phyloP scores from a whole-genome alignment of 2,888 invertebrate species.

The Rotaria macrura region DNA sequence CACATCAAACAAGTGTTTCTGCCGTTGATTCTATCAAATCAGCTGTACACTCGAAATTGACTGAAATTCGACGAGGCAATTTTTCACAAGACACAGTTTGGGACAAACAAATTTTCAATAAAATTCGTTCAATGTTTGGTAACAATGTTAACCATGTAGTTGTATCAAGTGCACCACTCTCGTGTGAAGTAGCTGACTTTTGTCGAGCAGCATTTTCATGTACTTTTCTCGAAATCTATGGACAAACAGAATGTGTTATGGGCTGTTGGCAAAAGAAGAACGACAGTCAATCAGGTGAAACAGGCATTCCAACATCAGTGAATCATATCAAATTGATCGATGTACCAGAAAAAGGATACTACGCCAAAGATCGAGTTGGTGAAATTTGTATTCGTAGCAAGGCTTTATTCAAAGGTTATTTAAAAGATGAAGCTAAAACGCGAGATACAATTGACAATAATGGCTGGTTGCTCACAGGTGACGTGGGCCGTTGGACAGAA shows the following conservation, averaged over 20 bases:
- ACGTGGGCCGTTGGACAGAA: constrained; percentile 14
- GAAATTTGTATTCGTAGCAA: constrained; percentile 79
- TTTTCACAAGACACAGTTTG: constrained; percentile 76
- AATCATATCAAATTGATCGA: constrained; percentile 86
- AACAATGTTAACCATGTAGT: constrained; percentile 79
- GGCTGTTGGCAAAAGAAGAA: neutral
- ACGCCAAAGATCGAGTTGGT: constrained; percentile 38
- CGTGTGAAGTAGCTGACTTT: constrained; percentile 63
- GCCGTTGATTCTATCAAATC: constrained; percentile 64
- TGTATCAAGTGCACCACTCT: constrained; percentile 85
- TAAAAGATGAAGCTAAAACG: constrained; percentile 83
- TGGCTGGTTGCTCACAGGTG: constrained; percentile 33
- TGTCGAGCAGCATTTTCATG: constrained; percentile 46
- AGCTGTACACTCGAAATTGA: constrained; percentile 75
- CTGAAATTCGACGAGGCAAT: constrained; percentile 66
- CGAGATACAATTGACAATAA: constrained; percentile 58
- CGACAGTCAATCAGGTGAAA: constrained; percentile 57
- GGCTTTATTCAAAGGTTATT: constrained; percentile 85
- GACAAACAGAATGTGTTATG: constrained; percentile 50
- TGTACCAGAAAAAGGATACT: constrained; percentile 84
- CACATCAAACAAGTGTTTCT: neutral
- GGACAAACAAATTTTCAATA: constrained; percentile 81
- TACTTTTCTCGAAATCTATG: constrained; percentile 48
- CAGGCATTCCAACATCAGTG: constrained; percentile 89
- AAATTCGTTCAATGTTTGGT: constrained; percentile 82